Conservation (phyloP, 1,140 invertebrate species). For the Patella vulgata region DNA sequence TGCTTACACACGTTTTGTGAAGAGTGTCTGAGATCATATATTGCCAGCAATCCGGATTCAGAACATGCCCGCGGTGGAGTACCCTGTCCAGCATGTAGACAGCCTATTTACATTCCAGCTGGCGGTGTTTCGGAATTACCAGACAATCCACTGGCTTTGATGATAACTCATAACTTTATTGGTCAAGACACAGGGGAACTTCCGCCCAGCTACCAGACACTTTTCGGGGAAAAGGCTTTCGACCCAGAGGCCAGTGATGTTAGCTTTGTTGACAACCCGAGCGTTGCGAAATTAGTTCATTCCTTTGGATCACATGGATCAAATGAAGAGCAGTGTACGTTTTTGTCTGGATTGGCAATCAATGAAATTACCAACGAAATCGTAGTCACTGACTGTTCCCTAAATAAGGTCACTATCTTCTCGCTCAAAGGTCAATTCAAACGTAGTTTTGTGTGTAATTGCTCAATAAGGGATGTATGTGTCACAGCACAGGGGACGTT, state of each 20-base stretch:
- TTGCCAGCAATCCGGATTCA: conserved; percentile 16
- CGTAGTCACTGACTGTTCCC: conserved; percentile 40
- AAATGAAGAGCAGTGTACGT: conserved; percentile 27
- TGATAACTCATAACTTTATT: conserved; percentile 31
- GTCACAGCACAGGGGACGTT: conserved; percentile 34
- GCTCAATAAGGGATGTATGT: conserved; percentile 44
- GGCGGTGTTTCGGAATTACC: conserved; percentile 42
- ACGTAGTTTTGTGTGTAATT: conserved; percentile 41
- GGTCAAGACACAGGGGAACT: conserved; percentile 1
- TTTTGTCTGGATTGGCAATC: conserved; percentile 35
- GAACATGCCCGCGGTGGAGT: conserved; percentile 34
- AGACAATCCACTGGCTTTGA: conserved; percentile 46
- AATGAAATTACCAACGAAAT: conserved; percentile 37
- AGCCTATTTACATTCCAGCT: conserved; percentile 37
- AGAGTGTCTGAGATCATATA: conserved; percentile 43
- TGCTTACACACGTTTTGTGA: conserved; percentile 56
- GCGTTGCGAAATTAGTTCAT: conserved; percentile 17
- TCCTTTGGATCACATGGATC: conserved; percentile 38
- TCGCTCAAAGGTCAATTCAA: conserved; percentile 29
- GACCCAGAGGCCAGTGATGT: conserved; percentile 1
- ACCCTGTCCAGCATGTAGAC: conserved; percentile 50
- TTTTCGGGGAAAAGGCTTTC: neutral
- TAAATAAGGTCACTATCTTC: conserved; percentile 44
- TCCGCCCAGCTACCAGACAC: neutral
- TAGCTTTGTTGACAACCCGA: conserved; percentile 11